These are phyloP conservation scores for Syngnathus typhle DNA, from an alignment of 2,113 vertebrate species.

Conservation along the genomic window DNA sequence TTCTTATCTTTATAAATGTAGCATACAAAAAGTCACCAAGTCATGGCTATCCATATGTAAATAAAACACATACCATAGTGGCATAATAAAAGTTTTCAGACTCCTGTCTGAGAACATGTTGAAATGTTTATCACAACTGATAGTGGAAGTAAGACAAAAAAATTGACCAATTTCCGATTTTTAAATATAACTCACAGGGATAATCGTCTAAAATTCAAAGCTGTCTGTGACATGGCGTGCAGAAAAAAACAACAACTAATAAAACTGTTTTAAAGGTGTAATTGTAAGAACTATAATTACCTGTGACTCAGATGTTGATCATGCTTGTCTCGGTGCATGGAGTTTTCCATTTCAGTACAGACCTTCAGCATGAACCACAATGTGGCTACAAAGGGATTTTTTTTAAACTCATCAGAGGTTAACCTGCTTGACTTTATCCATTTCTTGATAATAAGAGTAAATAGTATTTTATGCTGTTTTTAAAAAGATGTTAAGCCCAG, in stretches of 20 bases:
- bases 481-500: not conserved
- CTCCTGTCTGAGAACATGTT: not conserved
- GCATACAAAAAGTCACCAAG: not conserved
- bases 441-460: no score
- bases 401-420: no score
- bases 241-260: slow-evolving; percentile 12
- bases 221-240: not conserved
- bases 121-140: not conserved
- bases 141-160: not conserved
- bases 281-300: slow-evolving; percentile 28
- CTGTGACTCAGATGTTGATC: slow-evolving; percentile 22
- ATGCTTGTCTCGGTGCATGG: slow-evolving; percentile 5
- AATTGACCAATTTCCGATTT: not conserved
- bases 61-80: no score
- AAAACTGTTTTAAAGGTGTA: slow-evolving; percentile 5
- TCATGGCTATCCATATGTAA: not conserved
- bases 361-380: not conserved
- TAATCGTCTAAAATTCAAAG: not conserved
- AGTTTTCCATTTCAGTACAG: slow-evolving; percentile 24
- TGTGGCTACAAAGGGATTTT: no score
- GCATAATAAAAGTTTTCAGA: not conserved
- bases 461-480: not conserved
- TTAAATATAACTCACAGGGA: not conserved
- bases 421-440: no score
- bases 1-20: not conserved